Base-by-base conservation (phyloP, 2,888 invertebrate species). In the Dryocosmus kuriphilus region DNA sequence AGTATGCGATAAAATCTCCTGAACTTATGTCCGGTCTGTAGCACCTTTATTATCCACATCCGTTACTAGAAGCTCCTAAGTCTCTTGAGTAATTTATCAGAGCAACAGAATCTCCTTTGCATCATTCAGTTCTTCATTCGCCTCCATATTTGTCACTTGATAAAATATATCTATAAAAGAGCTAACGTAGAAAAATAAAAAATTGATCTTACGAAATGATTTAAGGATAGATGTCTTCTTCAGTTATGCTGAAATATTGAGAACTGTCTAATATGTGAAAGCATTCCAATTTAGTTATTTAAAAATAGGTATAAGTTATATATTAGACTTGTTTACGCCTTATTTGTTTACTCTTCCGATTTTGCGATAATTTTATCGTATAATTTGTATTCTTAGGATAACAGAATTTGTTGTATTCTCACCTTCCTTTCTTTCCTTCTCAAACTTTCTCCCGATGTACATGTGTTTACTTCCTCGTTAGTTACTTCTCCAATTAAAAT, bases 391-490 rank as follows among this genome's bases (percentile, higher is more conserved):
- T 35, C n/a, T 22, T 4, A 35, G 14, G n/a, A 35, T 63, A 35
- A 22, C 35, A 35, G 38, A 32, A 63, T 16, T 7, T 55, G 41
- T 24, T 60, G 16, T 27, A 60, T 63, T 32, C 32, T 35, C 35
- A 38, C 46, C 24, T 46, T 57, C 24, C 35, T 62, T 61, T 30
- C 24, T 74, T 77, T 41, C 16, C 41, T 41, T 67, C 41, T 11
- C 62, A 11, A 46, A 75, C 32, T 73, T 61, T 73, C 75, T 30
- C 62, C 22, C n/a, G n/a, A n/a, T n/a, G n/a, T n/a, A n/a, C 46
- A 30, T 60, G 62, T 75, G 46, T 71, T 51, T 57, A 19, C 30
- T 30, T 41, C 55, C 62, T 46, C 27, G 60, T 60, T 16, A 60
- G 60, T 14, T 60, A 27, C 7, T 27, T 6, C 32, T 35, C 62